Conservation (phyloP, 2,113 vertebrate species). For the Macaca mulatta region DNA sequence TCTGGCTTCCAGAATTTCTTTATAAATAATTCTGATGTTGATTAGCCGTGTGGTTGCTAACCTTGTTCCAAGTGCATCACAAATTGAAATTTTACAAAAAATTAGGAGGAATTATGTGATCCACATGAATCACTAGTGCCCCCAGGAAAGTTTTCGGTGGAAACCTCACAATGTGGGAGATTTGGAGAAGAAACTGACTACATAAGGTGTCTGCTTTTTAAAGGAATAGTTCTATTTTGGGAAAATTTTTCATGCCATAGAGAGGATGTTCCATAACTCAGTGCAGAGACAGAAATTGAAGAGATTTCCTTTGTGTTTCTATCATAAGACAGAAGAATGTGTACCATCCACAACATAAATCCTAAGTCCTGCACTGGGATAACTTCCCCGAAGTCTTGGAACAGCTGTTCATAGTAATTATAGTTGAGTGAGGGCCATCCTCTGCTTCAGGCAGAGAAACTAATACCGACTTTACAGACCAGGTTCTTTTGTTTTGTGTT, state of each 20-base stretch:
- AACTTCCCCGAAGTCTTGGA: not conserved
- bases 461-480: not conserved
- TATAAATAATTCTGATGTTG: not conserved
- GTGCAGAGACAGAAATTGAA: not conserved
- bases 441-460: not conserved
- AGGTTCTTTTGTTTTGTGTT: not conserved
- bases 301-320: not conserved
- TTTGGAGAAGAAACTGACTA: not conserved
- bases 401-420: not conserved
- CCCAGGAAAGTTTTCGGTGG: not conserved
- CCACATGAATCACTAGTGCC: not conserved
- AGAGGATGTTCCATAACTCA: not conserved
- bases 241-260: not conserved
- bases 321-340: not conserved
- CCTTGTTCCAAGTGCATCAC: not conserved
- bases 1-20: not conserved
- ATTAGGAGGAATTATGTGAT: not conserved
- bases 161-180: not conserved
- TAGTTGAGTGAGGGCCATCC: fast-evolving
- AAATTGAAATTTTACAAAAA: not conserved
- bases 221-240: not conserved
- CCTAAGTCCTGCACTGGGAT: not conserved
- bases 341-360: not conserved
- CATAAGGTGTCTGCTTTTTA: not conserved
- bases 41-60: not conserved